A percentile compares a stretch with the other conserved stretches of the same genome.
Conservation (phyloP, 2,888 invertebrate species). For the Lithophane semibrunnea region DNA sequence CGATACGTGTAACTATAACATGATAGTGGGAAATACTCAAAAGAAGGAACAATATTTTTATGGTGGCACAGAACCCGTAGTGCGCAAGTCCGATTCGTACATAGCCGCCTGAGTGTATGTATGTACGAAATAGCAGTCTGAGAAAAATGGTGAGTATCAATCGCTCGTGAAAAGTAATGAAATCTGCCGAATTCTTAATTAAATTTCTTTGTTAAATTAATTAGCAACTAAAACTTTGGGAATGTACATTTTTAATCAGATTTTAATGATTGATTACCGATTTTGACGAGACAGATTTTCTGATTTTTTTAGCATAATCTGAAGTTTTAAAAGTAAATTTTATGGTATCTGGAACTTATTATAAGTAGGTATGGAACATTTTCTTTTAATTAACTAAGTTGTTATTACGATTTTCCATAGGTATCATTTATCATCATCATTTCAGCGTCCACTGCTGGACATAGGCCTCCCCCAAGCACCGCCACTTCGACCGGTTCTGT, state of each 20-base stretch:
- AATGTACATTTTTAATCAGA: constrained; percentile 40
- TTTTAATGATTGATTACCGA: constrained; percentile 50
- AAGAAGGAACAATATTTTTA: neutral
- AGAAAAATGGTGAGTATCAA: constrained; percentile 62
- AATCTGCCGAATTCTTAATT: constrained; percentile 59
- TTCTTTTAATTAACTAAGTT: neutral
- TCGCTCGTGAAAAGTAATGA: constrained; percentile 49
- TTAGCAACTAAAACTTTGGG: constrained; percentile 49
- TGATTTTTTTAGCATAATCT: constrained; percentile 13
- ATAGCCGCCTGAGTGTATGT: neutral
- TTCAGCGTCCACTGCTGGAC: too few species aligned
- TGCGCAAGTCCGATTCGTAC: neutral
- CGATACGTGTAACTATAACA: neutral
- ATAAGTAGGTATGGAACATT: neutral
- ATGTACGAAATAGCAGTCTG: constrained; percentile 5
- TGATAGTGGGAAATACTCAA: neutral
- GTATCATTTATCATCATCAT: too few species aligned
- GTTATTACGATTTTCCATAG: neutral
- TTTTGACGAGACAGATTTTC: constrained; percentile 11
- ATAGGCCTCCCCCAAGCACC: too few species aligned
- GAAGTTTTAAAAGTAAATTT: constrained; percentile 13
- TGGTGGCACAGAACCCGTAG: neutral
- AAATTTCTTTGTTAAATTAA: constrained; percentile 53
- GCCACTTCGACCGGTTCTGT: too few species aligned
- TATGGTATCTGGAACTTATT: neutral